Percentiles rank a stretch among this genome's conserved stretches.
Evolutionary conservation across 2,113 vertebrate genomes (phyloP).

Genomic region (Murina feae): DNA sequence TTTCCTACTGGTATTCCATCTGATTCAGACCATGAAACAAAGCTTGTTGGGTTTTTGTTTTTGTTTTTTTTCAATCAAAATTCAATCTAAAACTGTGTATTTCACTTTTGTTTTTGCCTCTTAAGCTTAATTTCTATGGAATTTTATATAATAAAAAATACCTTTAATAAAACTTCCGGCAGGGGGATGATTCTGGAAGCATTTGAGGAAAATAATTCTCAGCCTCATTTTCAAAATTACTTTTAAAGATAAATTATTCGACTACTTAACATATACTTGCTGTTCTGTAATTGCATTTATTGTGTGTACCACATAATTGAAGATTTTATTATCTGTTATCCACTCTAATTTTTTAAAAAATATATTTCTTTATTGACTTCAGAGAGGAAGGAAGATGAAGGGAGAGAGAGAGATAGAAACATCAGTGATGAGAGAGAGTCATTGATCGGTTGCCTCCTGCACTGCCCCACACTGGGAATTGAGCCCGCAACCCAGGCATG

Average conservation of each 20-base stretch:
- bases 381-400: too few relatives aligned
- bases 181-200: neutral
- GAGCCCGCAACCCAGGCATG: too few relatives aligned
- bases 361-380: too few relatives aligned
- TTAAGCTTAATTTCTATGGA: constrained; percentile 57
- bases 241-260: neutral
- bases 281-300: neutral
- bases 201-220: neutral
- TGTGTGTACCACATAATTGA: neutral
- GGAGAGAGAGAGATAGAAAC: too few relatives aligned
- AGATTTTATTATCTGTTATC: neutral
- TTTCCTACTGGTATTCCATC: constrained; percentile 77
- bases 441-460: too few relatives aligned
- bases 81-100: constrained; percentile 34
- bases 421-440: too few relatives aligned
- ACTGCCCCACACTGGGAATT: too few relatives aligned
- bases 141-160: constrained; percentile 22
- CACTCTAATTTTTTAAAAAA: neutral
- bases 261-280: neutral
- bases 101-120: constrained; percentile 63
- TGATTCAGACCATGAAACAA: constrained; percentile 70
- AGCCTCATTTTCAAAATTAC: constrained; percentile 9
- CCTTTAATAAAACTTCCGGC: constrained; percentile 18
- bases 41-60: constrained; percentile 56
- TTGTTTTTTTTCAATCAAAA: constrained; percentile 43